A percentile compares a stretch with the other conserved stretches of the same genome.
These are phyloP conservation scores for Vesta saturnalis DNA, from an alignment of 2,888 invertebrate genomes.

Conservation along the genomic window DNA sequence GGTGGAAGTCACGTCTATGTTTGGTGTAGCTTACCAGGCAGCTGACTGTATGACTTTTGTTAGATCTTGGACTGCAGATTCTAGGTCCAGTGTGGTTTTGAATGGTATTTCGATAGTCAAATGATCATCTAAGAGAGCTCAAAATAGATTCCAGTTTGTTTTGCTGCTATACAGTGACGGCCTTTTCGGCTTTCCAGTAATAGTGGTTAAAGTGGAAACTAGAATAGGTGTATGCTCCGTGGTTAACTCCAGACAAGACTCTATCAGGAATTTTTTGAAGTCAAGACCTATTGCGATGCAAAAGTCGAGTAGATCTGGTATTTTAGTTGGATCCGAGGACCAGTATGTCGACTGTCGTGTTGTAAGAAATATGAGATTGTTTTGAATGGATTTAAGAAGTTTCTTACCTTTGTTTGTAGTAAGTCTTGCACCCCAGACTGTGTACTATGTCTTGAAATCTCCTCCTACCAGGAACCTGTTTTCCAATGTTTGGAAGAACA, in stretches of 20 bases:
- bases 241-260: slow-evolving; percentile 7
- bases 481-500: slow-evolving; percentile 8
- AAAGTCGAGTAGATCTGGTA: not conserved
- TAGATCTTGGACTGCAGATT: not conserved
- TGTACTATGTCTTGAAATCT: slow-evolving; percentile 22
- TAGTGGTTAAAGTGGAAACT: slow-evolving; percentile 1
- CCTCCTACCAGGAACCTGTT: slow-evolving; percentile 33
- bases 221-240: not conserved
- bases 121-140: not conserved
- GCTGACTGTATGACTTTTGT: not conserved
- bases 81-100: too few species aligned
- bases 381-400: not conserved
- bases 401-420: slow-evolving; percentile 1
- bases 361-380: not conserved
- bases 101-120: too few species aligned
- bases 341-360: too few species aligned
- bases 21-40: not conserved
- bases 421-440: slow-evolving; percentile 28
- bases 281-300: not conserved
- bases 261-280: slow-evolving; percentile 6
- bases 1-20: too few species aligned
- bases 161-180: not conserved
- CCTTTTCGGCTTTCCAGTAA: not conserved
- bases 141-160: not conserved
- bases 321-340: too few species aligned